Evolutionary conservation across 2,797 vertebrate genomes (phyloP), one percentile per base, ranked within the genome.

Genomic region (Notolabrus celidotus): DNA sequence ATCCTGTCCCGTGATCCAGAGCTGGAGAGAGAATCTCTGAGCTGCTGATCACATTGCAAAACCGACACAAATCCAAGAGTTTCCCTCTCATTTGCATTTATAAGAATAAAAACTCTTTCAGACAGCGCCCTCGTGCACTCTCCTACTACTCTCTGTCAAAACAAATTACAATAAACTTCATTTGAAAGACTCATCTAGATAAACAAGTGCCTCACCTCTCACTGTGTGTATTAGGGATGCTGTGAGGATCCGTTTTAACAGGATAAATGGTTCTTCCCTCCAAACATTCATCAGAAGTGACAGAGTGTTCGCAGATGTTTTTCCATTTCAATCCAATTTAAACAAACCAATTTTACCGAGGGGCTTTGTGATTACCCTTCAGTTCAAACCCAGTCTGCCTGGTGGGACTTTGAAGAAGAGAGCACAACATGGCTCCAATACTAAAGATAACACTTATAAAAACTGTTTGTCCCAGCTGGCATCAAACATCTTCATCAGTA

Each of bases 281-380:
- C n/a, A 41, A 64, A 52, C 58, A 74, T 81, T 75, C 79, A 79
- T 88, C 77, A 83, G 41, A 65, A n/a, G 52, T 0, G 50, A 73
- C 58, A 71, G 52, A 17, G 51, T 50, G 80, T 51, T 38, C 36
- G 20, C 55, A 61, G 50, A 10, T 31, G 34, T 50, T 22, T 59
- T 49, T 20, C 46, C 33, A 62, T 54, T 70, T 70, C 58, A 72
- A 70, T 63, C 31, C 62, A 46, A 71, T 61, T 60, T 61, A 61
- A 78, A 74, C 74, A 43, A 65, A 76, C 49, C 33, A 54, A 19
- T 67, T 50, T 68, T 41, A 31, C 9, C n/a, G 34, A 36, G 10
- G 4, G 11, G 36, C 17, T 43, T 19, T 62, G 42, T 70, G 46
- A 49, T 84, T 57, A 51, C 33, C 60, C 38, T 75, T 65, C 25